Evolutionary conservation across 1,140 invertebrate genomes (phyloP).

Genomic region (Thaumetopoea pityocampa): DNA sequence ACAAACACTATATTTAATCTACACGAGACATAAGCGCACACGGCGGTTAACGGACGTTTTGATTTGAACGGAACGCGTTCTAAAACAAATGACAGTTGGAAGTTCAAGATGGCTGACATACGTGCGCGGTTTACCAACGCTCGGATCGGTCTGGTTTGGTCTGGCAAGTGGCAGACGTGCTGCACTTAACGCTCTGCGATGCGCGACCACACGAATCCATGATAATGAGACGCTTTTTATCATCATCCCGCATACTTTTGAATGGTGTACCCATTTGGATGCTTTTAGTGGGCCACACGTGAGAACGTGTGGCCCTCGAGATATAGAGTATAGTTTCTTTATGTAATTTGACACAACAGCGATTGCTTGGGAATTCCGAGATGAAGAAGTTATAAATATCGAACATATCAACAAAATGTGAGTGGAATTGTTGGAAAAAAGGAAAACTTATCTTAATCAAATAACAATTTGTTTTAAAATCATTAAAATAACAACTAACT

Average conservation of each 20-base stretch:
- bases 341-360: too few species aligned
- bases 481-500: too few species aligned
- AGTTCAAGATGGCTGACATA: constrained; percentile 42
- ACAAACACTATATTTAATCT: constrained; percentile 30
- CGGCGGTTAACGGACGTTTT: constrained; percentile 39
- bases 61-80: constrained; percentile 47
- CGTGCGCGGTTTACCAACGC: constrained; percentile 56
- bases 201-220: constrained; percentile 33
- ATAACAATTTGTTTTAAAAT: too few species aligned
- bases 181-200: constrained; percentile 20
- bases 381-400: too few species aligned
- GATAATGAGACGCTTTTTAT: constrained; percentile 38
- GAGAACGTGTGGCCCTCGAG: too few species aligned
- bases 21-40: constrained; percentile 28
- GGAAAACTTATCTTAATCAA: too few species aligned
- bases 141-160: constrained; percentile 47
- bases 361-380: too few species aligned
- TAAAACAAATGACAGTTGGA: constrained; percentile 33
- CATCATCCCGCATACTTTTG: constrained; percentile 24
- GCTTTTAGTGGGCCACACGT: too few species aligned
- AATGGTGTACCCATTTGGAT: constrained; percentile 21
- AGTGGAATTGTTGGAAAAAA: too few species aligned
- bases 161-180: too few species aligned
- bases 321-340: too few species aligned
- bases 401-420: too few species aligned